Evolutionary conservation across 1,140 invertebrate species (phyloP), one percentile per base, ranked within the genome.

Genomic region (Drosophila jambulina): DNA sequence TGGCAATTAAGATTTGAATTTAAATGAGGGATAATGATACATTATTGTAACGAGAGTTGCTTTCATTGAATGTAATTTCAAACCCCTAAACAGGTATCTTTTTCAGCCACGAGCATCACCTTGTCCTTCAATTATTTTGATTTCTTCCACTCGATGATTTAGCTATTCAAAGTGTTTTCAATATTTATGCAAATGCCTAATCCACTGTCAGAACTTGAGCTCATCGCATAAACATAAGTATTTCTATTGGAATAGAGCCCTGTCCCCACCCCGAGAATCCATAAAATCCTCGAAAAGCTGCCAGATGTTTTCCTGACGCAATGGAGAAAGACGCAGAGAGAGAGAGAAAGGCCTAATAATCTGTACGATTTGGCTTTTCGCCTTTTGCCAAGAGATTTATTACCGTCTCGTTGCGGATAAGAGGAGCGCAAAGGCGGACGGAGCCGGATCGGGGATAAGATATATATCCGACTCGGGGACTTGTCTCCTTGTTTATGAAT

Each of bases 391-490:
- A 82, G 83, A 90, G 85, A 90, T 90, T 90, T 90, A 90, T 90
- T 90, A 85, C 83, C 85, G 82, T 69, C 83, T 82, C 75, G 88
- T 43, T 90, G 85, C 86, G 85, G 85, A 90, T 90, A 90, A 85
- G 88, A 90, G 85, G 76, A 85, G 78, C 77, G 78, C 85, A 69
- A 75, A 61, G 65, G 23, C 46, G 81, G 59, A 59, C 53, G 25
- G 51, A 60, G 36, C 46, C 25, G 34, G 43, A 56, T 63, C 25
- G 23, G 34, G 27, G 34, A 68, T 57, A 76, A 54, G 63, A 68
- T 81, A 56, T 45, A 72, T 74, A 72, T 80, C 53, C 45, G 56
- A 80, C 43, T 68, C 43, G 53, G 59, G 45, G 54, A 59, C 60
- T 65, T 83, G 76, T 80, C 75, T 75, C 49, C 68, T 82, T 82